Base-by-base conservation (phyloP, 1,140 invertebrate species). In the Sarcophaga peregrina region DNA sequence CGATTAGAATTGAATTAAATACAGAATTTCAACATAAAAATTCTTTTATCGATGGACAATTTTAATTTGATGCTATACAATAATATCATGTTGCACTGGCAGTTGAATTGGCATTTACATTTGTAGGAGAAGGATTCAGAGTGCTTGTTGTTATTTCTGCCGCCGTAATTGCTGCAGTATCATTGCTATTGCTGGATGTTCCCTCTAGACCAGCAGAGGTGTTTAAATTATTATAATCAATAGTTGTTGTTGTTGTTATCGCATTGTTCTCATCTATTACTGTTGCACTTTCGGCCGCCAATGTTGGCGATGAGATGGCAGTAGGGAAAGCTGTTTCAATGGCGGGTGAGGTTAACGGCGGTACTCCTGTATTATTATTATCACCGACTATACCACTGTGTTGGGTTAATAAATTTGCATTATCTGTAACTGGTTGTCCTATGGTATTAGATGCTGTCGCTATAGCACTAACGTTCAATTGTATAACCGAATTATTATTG, bases 341-440 rank as follows among this genome's bases (percentile, higher is more conserved):
- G 52, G 80, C 80, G 62, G 80, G 25, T 46, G 78, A 74, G 9
- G 72, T 50, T 54, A 25, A 58, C 10, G 17, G 62, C 20, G 62
- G n/a, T 68, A 20, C 62, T 68, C 17, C 54, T 4, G 54, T n/a
- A 46, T 68, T 81, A 46, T 81, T 81, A 62, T 81, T 81, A 8
- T 81, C 58, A 46, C 52, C 85, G 84, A 84, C 86, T 82, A 86
- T 86, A 83, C 86, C 87, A 58, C 86, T 88, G 78, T 89, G 89
- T 20, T 7, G 9, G 46, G 86, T 87, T 82, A 87, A 86, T 75
- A 83, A 78, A 58, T 83, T 82, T n/a, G 83, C 73, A 25, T 84
- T 81, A 45, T 62, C 73, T 37, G 82, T 58, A n/a, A 20, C 17
- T 46, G 73, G 46, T 8, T 50, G 58, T 58, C 68, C 82, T 81